A percentile compares a stretch with the other conserved stretches of the same genome.
Evolutionary conservation across 2,888 invertebrate species (phyloP).

Genomic region (Nomada hirtipes): DNA sequence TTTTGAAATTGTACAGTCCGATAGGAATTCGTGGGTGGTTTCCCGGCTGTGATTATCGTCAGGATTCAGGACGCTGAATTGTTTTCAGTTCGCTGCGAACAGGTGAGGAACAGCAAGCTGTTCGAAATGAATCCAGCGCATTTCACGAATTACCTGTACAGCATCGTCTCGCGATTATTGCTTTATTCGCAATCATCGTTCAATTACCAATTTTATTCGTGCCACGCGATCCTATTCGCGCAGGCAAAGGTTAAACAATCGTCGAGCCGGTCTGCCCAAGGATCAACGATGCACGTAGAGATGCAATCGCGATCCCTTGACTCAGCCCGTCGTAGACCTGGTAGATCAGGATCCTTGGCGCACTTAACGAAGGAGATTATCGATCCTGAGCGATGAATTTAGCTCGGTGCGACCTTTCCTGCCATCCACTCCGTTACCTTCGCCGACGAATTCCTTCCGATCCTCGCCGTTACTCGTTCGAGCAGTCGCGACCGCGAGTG

Average conservation of each 20-base stretch:
- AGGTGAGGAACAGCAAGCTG: no score
- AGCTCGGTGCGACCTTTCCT: constrained; percentile 56
- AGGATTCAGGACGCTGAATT: not conserved
- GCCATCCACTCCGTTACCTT: constrained; percentile 55
- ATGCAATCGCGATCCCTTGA: constrained; percentile 4
- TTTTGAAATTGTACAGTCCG: constrained; percentile 31
- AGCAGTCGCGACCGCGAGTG: constrained; percentile 33
- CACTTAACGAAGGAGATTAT: constrained; percentile 14
- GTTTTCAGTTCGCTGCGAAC: not conserved
- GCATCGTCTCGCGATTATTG: no score
- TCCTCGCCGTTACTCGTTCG: constrained; percentile 61
- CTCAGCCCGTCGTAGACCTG: constrained; percentile 20
- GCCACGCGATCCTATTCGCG: no score
- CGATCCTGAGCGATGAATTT: constrained; percentile 51
- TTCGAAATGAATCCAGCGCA: no score
- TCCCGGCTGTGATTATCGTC: not conserved
- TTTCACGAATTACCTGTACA: no score
- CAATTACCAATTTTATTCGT: no score
- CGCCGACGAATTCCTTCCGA: constrained; percentile 58
- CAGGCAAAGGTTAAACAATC: constrained; percentile 16
- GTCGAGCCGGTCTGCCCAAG: not conserved
- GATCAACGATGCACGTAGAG: constrained; percentile 18
- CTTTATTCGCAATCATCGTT: no score
- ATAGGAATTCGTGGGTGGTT: not conserved
- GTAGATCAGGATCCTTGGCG: constrained; percentile 42